Evolutionary conservation across 2,797 vertebrate species (phyloP), one percentile per base, ranked within the genome.

Genomic region (Chaenodraco wilsoni): DNA sequence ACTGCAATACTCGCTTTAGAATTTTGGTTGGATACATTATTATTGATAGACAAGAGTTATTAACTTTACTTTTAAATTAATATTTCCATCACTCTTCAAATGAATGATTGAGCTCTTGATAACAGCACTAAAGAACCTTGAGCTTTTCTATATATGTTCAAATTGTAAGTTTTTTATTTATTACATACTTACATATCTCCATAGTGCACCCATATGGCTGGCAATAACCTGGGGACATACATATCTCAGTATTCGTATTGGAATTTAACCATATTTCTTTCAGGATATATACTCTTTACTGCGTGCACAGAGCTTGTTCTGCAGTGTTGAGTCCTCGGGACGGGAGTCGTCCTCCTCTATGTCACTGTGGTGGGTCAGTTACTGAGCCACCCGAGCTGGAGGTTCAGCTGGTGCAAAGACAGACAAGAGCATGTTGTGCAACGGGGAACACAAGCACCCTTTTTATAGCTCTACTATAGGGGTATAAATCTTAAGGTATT

Each of bases 311-410:
- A 70, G 41, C 9, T 63, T 66, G 40, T 63, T 63, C 23, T 61
- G 58, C 19, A 43, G 62, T n/a, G 61, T 40, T 60, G 61, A 44
- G 69, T 49, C 65, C 14, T 75, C 65, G 4, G 64, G 74, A 45
- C 21, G 2, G 48, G 55, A 71, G 61, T 57, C 45, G 66, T 73
- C 51, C 60, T 71, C 58, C 41, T 69, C 61, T 80, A 46, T 50
- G 65, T 78, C 60, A 74, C 69, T 64, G 14, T 50, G 72, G 31
- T 69, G 77, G 64, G 77, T 79, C 75, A 78, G 60, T 84, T 85
- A 74, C 83, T 64, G 61, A 71, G 79, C 64, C 70, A 79, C 78
- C 56, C 1, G 61, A 83, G 71, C 76, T 78, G 61, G 55, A 74
- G 50, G 72, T 78, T 77, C 69, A 82, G 76, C 27, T 21, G 0